Percentiles rank a stretch among this genome's conserved stretches.
These are phyloP conservation scores for Hyles lineata DNA, from an alignment of 2,888 invertebrate species.

Conservation along the genomic window DNA sequence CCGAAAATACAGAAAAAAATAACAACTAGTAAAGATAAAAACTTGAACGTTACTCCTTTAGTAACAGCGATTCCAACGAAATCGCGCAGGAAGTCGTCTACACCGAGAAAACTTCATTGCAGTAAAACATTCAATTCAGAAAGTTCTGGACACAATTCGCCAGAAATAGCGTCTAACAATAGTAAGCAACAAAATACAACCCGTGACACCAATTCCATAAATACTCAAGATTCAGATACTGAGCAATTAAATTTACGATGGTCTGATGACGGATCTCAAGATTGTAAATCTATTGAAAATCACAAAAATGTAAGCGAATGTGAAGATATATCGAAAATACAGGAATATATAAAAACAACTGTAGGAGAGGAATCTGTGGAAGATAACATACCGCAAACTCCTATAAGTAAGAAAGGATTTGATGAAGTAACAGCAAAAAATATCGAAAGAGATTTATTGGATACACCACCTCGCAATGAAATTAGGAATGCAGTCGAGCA, in stretches of 20 bases:
- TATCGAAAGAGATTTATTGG: constrained; percentile 76
- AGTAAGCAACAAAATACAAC: constrained; percentile 41
- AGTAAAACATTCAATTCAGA: constrained; percentile 68
- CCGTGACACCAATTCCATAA: constrained; percentile 40
- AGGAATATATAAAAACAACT: constrained; percentile 68
- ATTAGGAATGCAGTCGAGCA: constrained; percentile 30
- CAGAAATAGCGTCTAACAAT: constrained; percentile 49
- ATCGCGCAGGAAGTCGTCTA: constrained; percentile 80
- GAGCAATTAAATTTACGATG: constrained; percentile 68
- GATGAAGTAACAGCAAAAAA: constrained; percentile 77
- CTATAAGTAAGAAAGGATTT: constrained; percentile 76
- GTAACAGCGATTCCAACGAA: constrained; percentile 61
- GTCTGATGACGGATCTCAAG: constrained; percentile 77
- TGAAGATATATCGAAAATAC: constrained; percentile 74
- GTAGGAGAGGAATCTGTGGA: constrained; percentile 38
- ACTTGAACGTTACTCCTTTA: constrained; percentile 40
- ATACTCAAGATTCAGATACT: constrained; percentile 63
- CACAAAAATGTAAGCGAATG: constrained; percentile 51
- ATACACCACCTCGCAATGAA: constrained; percentile 53
- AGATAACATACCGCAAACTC: constrained; percentile 62
- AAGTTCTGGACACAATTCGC: constrained; percentile 60
- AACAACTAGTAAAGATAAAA: constrained; percentile 56
- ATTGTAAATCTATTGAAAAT: constrained; percentile 53
- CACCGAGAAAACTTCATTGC: constrained; percentile 76
- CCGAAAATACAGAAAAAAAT: constrained; percentile 49